Percentiles rank a stretch among this genome's conserved stretches.
phyloP scores from a whole-genome alignment of 2,888 invertebrate species.

The Xylocampa areola region DNA sequence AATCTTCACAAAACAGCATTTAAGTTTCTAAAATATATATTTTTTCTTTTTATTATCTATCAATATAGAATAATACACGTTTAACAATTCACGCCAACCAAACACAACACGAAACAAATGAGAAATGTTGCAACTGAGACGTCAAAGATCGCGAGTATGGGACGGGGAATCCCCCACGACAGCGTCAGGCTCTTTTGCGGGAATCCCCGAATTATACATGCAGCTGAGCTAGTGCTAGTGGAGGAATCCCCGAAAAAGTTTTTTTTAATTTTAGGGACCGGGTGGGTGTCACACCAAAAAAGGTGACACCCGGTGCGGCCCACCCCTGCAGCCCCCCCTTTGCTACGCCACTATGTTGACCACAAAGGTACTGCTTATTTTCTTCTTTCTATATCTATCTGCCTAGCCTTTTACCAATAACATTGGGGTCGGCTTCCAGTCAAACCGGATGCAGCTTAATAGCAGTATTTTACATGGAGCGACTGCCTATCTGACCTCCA shows the following conservation, averaged over 20 bases:
- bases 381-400: too few species aligned
- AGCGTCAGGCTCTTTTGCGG: neutral
- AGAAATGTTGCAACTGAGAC: constrained; percentile 4
- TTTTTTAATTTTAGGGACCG: neutral
- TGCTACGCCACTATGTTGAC: neutral
- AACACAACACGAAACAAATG: constrained; percentile 4
- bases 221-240: neutral
- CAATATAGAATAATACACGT: constrained; percentile 7
- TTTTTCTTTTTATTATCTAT: constrained; percentile 15
- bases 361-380: too few species aligned
- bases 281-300: too few species aligned
- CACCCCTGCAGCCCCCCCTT: neutral
- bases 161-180: neutral
- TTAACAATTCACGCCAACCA: constrained; percentile 12
- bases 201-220: neutral
- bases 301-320: neutral
- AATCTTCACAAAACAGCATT: too few species aligned
- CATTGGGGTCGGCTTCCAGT: too few species aligned
- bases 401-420: too few species aligned
- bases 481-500: too few species aligned
- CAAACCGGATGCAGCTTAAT: too few species aligned
- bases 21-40: too few species aligned
- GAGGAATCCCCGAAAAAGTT: neutral
- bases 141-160: neutral
- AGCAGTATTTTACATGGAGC: too few species aligned